Evolutionary conservation across 1,140 invertebrate species (phyloP).

Genomic region (Anastatus disparis): DNA sequence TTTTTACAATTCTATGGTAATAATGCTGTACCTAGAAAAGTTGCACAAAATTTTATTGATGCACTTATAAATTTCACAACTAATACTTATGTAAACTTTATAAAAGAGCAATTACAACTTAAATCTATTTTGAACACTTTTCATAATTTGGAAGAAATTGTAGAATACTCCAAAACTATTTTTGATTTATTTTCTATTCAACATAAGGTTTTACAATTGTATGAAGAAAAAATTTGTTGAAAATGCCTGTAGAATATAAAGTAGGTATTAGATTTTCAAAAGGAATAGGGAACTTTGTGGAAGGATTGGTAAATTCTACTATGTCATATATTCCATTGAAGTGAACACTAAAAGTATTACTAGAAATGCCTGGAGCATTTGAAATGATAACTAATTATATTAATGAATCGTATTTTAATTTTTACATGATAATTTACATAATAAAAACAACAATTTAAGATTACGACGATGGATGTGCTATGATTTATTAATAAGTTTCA

Average conservation of each 20-base stretch:
- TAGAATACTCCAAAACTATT: not conserved
- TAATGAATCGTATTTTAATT: too few species aligned
- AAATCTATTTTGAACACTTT: not conserved
- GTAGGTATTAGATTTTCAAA: not conserved
- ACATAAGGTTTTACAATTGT: not conserved
- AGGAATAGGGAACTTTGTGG: not conserved
- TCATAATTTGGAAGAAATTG: not conserved
- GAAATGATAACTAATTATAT: not conserved
- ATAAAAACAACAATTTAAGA: too few species aligned
- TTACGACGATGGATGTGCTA: too few species aligned
- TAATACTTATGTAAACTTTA: not conserved
- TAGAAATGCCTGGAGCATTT: not conserved
- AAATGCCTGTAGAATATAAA: not conserved
- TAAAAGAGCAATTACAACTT: not conserved
- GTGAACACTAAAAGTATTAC: not conserved
- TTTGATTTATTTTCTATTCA: not conserved
- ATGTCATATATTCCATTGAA: not conserved
- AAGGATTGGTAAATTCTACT: not conserved
- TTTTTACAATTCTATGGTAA: too few species aligned
- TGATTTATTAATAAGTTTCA: too few species aligned
- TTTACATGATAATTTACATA: too few species aligned
- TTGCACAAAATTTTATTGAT: not conserved
- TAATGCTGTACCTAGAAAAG: not conserved
- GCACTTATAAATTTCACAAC: not conserved
- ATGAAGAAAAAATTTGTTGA: not conserved